A percentile compares a stretch with the other conserved stretches of the same genome.
Conservation (phyloP, 2,888 invertebrate genomes). For the Drosophila nr. perissopoda region DNA sequence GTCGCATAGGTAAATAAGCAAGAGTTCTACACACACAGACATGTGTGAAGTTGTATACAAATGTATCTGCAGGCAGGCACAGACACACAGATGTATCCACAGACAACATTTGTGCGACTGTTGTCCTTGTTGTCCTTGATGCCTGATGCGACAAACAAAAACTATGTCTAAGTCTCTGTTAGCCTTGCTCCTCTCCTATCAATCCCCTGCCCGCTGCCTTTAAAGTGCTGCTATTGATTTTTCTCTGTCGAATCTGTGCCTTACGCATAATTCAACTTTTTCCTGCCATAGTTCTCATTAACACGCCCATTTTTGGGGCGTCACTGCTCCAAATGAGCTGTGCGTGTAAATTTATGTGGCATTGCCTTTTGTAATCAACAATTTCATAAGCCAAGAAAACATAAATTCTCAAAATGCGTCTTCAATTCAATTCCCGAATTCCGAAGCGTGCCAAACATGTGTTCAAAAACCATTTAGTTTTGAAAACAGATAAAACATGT, state of each 20-base stretch:
- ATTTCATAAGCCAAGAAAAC: conserved; percentile 56
- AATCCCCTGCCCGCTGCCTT: conserved; percentile 6
- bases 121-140: conserved; percentile 58
- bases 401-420: conserved; percentile 31
- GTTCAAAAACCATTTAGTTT: conserved; percentile 14
- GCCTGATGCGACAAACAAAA: conserved; percentile 25
- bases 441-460: conserved; percentile 60
- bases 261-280: conserved; percentile 49
- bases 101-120: conserved; percentile 42
- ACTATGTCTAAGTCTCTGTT: conserved; percentile 26
- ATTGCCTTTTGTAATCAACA: conserved; percentile 50
- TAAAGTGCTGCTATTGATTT: conserved; percentile 52
- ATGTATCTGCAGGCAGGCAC: conserved; percentile 14
- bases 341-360: conserved; percentile 70
- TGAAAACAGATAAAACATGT: conserved; percentile 14
- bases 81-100: conserved; percentile 40
- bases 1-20: conserved; percentile 76
- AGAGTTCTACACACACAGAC: conserved; percentile 49
- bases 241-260: conserved; percentile 12
- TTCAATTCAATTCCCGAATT: conserved; percentile 1
- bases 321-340: conserved; percentile 7
- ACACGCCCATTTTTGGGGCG: conserved; percentile 53
- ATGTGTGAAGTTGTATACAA: background rate
- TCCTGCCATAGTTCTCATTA: conserved; percentile 47
- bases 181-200: background rate